Percentiles rank a stretch among this genome's conserved stretches.
Conservation (phyloP, 2,888 invertebrate genomes). For the Lysandra coridon region DNA sequence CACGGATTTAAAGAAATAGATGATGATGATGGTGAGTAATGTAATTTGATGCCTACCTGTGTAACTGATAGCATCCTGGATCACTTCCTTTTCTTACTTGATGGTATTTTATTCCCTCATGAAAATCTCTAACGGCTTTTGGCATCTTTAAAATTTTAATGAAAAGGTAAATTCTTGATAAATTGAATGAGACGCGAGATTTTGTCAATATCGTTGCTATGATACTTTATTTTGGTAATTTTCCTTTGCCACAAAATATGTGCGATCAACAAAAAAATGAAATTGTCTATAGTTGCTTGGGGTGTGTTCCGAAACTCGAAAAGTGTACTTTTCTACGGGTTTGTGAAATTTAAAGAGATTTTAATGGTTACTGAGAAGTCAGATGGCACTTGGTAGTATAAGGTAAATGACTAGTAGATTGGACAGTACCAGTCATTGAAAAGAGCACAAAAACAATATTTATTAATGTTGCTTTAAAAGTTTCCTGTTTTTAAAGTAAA, state of each 20-base stretch:
- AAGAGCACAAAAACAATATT: too few relatives aligned
- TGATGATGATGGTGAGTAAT: background rate
- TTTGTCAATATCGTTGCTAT: constrained; percentile 28
- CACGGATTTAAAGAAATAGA: too few relatives aligned
- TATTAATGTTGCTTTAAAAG: too few relatives aligned
- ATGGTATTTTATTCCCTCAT: constrained; percentile 65
- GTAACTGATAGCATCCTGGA: constrained; percentile 69
- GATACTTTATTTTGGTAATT: background rate
- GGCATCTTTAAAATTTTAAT: constrained; percentile 52
- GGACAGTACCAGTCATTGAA: too few relatives aligned
- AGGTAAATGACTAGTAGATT: too few relatives aligned
- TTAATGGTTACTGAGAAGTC: background rate
- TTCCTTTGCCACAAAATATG: background rate
- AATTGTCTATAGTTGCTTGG: background rate
- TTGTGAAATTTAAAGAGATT: background rate
- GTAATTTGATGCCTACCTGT: constrained; percentile 53
- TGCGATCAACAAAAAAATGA: background rate
- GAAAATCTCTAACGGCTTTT: constrained; percentile 54
- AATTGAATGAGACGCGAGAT: background rate
- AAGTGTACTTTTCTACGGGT: background rate
- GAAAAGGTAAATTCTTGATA: constrained; percentile 36
- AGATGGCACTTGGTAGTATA: background rate
- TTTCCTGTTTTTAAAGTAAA: too few relatives aligned
- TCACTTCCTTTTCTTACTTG: constrained; percentile 55
- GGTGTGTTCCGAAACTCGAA: background rate